Evolutionary conservation across 1,140 invertebrate species (phyloP).

Genomic region (Rhagoletis zephyria): DNA sequence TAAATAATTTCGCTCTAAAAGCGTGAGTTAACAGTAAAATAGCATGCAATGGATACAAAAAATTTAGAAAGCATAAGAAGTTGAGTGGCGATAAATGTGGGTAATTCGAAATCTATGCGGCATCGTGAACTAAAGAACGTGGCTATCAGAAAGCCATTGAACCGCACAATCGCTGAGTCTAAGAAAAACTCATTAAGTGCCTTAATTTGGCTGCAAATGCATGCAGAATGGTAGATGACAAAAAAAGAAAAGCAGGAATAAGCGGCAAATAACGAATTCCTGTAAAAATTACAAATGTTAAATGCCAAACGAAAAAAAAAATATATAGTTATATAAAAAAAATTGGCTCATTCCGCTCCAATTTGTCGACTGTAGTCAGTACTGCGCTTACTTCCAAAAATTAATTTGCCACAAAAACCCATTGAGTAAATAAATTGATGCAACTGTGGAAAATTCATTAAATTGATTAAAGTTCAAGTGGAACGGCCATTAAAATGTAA

Average conservation of each 20-base stretch:
- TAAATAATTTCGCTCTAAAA: not conserved
- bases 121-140: not conserved
- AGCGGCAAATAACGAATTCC: not conserved
- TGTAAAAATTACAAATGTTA: not conserved
- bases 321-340: not conserved
- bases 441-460: slow-evolving; percentile 48
- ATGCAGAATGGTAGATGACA: not conserved
- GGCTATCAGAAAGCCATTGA: not conserved
- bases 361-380: not conserved
- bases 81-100: not conserved
- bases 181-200: slow-evolving; percentile 36
- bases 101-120: not conserved
- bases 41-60: not conserved
- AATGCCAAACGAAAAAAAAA: not conserved
- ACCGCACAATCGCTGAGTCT: not conserved
- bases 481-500: slow-evolving; percentile 34
- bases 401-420: slow-evolving; percentile 51
- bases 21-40: no score
- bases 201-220: slow-evolving; percentile 22
- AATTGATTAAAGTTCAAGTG: slow-evolving; percentile 52
- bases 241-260: not conserved
- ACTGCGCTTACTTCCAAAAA: not conserved
- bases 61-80: slow-evolving; percentile 29
- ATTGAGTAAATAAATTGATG: slow-evolving; percentile 52
- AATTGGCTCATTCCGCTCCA: not conserved